A percentile compares a stretch with the other conserved stretches of the same genome.
phyloP scores from a whole-genome alignment of 2,113 vertebrate genomes.

The Rhombomys opimus region DNA sequence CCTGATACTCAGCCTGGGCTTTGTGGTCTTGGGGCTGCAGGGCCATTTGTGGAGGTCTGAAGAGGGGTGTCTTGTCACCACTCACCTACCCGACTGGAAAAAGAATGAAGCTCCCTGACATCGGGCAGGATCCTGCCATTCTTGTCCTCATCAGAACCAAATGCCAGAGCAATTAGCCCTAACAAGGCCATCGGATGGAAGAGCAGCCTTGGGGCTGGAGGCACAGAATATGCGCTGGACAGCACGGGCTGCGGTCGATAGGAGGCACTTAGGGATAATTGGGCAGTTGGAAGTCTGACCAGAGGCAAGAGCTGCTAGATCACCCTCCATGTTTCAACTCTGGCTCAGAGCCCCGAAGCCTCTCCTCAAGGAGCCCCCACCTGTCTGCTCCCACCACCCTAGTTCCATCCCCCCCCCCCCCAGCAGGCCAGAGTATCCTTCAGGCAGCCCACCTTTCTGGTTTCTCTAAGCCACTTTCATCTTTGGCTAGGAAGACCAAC shows the following conservation, averaged over 20 bases:
- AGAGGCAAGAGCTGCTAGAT: neutral
- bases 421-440: neutral
- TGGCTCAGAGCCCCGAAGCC: neutral
- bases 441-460: neutral
- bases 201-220: accelerated
- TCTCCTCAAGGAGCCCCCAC: accelerated
- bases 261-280: conserved; percentile 79
- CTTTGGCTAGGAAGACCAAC: neutral
- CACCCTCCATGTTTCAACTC: neutral
- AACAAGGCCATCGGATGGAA: conserved; percentile 38
- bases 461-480: too few relatives aligned
- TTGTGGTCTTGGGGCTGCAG: neutral
- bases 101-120: neutral
- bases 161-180: conserved; percentile 77
- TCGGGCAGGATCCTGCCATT: neutral
- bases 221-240: neutral
- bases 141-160: conserved; percentile 49
- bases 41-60: neutral
- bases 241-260: conserved; percentile 62
- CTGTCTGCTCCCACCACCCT: neutral
- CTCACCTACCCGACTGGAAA: neutral
- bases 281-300: conserved; percentile 66
- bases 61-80: neutral
- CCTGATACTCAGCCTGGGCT: neutral
- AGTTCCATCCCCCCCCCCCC: neutral